Evolutionary conservation across 2,888 invertebrate genomes (phyloP).

Genomic region (Pomacea canaliculata): DNA sequence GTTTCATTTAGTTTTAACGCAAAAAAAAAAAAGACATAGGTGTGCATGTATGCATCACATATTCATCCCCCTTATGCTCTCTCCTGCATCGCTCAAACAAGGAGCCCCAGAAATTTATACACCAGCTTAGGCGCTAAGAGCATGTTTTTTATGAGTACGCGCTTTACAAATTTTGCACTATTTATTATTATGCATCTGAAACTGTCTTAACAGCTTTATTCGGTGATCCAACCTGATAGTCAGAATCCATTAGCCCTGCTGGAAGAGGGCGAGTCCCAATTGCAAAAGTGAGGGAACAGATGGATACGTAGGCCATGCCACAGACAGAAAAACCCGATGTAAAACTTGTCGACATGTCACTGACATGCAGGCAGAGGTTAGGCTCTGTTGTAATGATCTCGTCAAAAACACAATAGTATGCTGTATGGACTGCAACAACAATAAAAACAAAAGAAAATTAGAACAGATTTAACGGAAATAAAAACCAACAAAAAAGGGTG

Average conservation of each 20-base stretch:
- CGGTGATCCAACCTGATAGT: constrained; percentile 2
- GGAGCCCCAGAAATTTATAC: too few relatives aligned
- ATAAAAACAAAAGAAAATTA: neutral
- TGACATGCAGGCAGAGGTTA: neutral
- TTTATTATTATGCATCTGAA: neutral
- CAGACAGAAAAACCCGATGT: neutral
- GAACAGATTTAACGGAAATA: too few relatives aligned
- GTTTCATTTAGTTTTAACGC: neutral
- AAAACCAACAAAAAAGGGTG: too few relatives aligned
- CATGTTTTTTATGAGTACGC: too few relatives aligned
- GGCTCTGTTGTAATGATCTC: neutral
- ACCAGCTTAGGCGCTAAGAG: too few relatives aligned
- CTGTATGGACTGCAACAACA: neutral
- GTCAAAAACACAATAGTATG: neutral
- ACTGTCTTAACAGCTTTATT: neutral
- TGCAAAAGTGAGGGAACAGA: neutral
- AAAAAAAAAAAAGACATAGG: too few relatives aligned
- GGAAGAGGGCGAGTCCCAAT: constrained; percentile 3
- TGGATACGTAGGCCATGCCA: neutral
- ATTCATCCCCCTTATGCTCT: too few relatives aligned
- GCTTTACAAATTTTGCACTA: too few relatives aligned
- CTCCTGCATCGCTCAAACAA: too few relatives aligned
- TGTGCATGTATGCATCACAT: too few relatives aligned
- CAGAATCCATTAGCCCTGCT: neutral
- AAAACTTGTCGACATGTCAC: constrained; percentile 3